Evolutionary conservation across 2,113 vertebrate species (phyloP).

Genomic region (Mustelus asterias): DNA sequence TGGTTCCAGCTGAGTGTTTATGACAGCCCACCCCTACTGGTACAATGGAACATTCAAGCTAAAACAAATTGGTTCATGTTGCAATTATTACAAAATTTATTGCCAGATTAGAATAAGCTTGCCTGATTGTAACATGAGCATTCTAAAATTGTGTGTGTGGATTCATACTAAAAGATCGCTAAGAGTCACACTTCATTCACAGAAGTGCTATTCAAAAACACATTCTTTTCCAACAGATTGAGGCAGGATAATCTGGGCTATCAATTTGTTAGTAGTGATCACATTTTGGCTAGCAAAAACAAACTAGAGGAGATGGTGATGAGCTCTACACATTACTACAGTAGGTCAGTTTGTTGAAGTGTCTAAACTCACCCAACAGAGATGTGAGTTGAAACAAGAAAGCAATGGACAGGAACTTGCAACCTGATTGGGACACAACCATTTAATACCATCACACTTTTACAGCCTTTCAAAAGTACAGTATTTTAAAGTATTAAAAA

Average conservation of each 20-base stretch:
- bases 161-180: background rate
- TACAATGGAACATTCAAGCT: background rate
- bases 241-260: background rate
- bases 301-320: background rate
- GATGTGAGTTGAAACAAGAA: background rate
- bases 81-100: background rate
- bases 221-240: background rate
- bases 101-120: background rate
- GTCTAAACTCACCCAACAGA: background rate
- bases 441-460: background rate
- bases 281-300: background rate
- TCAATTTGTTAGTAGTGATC: background rate
- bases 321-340: background rate
- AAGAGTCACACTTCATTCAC: background rate
- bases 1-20: background rate
- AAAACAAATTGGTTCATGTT: background rate
- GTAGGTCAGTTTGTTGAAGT: background rate
- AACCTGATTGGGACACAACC: background rate
- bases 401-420: background rate
- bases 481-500: constrained; percentile 37
- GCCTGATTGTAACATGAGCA: background rate
- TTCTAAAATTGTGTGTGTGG: background rate
- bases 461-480: background rate
- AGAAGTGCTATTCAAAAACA: background rate
- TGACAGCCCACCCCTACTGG: background rate